Percentiles rank a stretch among this genome's conserved stretches.
Conservation (phyloP, 2,797 vertebrate species). For the Oceanodroma leucorhoa region DNA sequence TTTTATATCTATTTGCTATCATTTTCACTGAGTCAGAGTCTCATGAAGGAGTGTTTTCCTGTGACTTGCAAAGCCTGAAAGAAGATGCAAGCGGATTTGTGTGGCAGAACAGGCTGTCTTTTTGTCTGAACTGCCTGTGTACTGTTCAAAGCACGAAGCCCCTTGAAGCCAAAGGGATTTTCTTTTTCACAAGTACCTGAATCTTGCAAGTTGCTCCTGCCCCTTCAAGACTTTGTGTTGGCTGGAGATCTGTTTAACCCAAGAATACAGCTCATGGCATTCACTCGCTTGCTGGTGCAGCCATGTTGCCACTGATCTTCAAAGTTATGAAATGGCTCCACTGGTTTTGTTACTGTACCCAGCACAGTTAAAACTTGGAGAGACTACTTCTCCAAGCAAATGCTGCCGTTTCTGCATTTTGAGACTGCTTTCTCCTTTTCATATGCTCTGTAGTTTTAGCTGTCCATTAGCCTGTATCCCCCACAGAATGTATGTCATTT, state of each 20-base stretch:
- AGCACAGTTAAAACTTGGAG: background rate
- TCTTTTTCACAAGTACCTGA: background rate
- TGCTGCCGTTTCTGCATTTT: background rate
- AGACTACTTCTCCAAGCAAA: background rate
- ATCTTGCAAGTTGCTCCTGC: background rate
- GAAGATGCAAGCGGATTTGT: background rate
- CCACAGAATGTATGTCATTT: background rate
- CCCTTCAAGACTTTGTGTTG: background rate
- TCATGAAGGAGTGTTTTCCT: background rate
- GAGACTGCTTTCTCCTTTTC: background rate
- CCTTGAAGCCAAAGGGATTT: background rate
- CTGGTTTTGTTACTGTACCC: background rate
- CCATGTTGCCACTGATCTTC: background rate
- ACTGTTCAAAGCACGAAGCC: background rate
- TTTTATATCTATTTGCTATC: background rate
- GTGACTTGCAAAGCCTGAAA: background rate
- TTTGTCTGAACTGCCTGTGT: background rate
- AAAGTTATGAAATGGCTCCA: background rate
- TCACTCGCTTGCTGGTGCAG: background rate
- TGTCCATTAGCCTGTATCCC: background rate
- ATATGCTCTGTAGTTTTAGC: background rate
- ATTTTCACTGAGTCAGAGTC: background rate
- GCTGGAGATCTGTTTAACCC: background rate
- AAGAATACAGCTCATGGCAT: background rate
- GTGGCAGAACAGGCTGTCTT: background rate